Conservation (phyloP, 2,113 vertebrate genomes). For the Acinonyx jubatus region DNA sequence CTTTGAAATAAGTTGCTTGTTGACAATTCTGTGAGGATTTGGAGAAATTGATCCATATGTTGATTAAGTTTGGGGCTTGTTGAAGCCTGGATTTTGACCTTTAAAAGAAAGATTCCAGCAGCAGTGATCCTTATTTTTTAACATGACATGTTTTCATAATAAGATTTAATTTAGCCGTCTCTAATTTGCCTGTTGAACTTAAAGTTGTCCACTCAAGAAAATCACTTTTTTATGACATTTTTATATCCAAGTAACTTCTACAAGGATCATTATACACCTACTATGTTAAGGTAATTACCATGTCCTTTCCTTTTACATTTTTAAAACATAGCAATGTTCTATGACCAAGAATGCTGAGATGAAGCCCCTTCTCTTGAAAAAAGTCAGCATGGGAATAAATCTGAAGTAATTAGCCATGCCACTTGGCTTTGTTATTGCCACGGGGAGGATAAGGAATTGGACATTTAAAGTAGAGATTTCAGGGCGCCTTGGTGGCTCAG, state of each 20-base stretch:
- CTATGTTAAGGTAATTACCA: not conserved
- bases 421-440: constrained; percentile 48
- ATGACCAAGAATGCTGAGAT: not conserved
- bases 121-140: constrained; percentile 13
- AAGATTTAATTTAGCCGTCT: not conserved
- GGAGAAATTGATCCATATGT: constrained; percentile 14
- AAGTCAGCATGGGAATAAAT: constrained; percentile 19
- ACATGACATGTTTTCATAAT: constrained; percentile 51
- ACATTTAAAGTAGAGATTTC: constrained; percentile 47
- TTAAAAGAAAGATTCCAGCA: constrained; percentile 31
- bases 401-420: constrained; percentile 41
- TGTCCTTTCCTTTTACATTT: constrained; percentile 6
- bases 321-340: constrained; percentile 20
- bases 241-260: constrained; percentile 45
- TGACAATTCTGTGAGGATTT: constrained; percentile 29
- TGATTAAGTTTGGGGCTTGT: constrained; percentile 5
- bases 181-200: constrained; percentile 42
- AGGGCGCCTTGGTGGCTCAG: too few relatives aligned
- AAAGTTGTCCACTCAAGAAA: constrained; percentile 47
- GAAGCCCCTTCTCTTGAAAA: not conserved
- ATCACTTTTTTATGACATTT: constrained; percentile 4
- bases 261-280: constrained; percentile 1
- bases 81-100: constrained; percentile 35
- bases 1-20: constrained; percentile 61
- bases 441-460: not conserved